These are phyloP conservation scores for Nephotettix cincticeps DNA, from an alignment of 1,140 invertebrate genomes.

Conservation along the genomic window DNA sequence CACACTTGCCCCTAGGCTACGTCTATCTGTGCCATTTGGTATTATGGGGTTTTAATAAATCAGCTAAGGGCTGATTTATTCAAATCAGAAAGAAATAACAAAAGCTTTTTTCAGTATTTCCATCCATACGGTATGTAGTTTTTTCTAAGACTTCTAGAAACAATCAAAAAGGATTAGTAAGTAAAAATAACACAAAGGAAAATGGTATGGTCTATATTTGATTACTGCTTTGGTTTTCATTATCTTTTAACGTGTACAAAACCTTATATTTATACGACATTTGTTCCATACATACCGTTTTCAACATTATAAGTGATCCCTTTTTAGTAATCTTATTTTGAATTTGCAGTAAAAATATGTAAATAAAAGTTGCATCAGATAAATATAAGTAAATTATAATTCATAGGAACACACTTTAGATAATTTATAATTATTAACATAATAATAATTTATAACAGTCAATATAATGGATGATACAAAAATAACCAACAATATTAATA, in stretches of 20 bases:
- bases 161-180: not conserved
- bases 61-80: no score
- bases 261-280: not conserved
- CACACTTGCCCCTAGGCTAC: no score
- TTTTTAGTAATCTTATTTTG: not conserved
- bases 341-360: not conserved
- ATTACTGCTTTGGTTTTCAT: constrained; percentile 17
- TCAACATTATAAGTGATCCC: constrained; percentile 2
- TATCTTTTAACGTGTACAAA: constrained; percentile 13
- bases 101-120: no score
- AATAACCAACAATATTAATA: constrained; percentile 27
- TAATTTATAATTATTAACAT: constrained; percentile 27
- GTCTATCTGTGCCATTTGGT: no score
- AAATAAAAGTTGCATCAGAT: not conserved
- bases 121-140: no score
- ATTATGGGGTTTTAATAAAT: no score
- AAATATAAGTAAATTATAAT: constrained; percentile 1
- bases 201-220: constrained; percentile 2
- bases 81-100: no score
- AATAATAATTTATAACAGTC: constrained; percentile 17
- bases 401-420: constrained; percentile 25
- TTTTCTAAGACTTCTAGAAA: no score
- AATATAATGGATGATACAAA: constrained; percentile 24
- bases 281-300: no score
- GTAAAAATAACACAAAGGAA: not conserved